Evolutionary conservation across 2,797 vertebrate genomes (phyloP), one percentile per base, ranked within the genome.

Genomic region (Gymnoscopelus microlampas): DNA sequence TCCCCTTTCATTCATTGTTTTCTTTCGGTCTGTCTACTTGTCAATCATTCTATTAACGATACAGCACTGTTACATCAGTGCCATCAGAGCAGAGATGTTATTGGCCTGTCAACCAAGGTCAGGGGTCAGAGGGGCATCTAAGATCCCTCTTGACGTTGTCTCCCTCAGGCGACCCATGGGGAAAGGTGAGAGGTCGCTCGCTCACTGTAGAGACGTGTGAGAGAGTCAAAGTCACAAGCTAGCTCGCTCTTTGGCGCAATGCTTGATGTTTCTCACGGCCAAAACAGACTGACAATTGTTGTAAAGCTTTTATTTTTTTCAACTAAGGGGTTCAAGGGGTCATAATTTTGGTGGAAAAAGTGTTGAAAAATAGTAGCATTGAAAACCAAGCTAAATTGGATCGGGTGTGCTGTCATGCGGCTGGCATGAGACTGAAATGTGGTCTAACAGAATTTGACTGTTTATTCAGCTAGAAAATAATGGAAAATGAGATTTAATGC

Each of bases 241-340:
- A 58, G 63, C 51, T 23, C 70, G 74, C 73, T 73, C 74, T 77
- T 79, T 5, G 63, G 66, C 67, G 63, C 69, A 83, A 75, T 63
- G 73, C 77, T 71, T 23, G 13, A 64, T 7, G 77, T 71, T 80
- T 84, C 81, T 77, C 80, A 82, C 68, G 81, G 76, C 71, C 49
- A 74, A 76, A 82, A 89, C 76, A 89, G 76, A 83, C 71, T 15
- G 65, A 60, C 72, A 76, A 83, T 86, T 88, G 87, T 87, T 86
- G 24, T 76, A 77, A 75, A 64, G 2, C 32, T 74, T 78, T 73
- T 9, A 32, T 60, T 76, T 82, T 80, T 80, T 55, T 32, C 80
- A 74, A 73, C 39, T 62, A 51, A 56, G 63, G 64, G 76, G 63
- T 66, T 74, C 49, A 68, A 67, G 70, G 47, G 71, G 68, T 80